phyloP scores from a whole-genome alignment of 1,140 invertebrate species.

The Manduca sexta region DNA sequence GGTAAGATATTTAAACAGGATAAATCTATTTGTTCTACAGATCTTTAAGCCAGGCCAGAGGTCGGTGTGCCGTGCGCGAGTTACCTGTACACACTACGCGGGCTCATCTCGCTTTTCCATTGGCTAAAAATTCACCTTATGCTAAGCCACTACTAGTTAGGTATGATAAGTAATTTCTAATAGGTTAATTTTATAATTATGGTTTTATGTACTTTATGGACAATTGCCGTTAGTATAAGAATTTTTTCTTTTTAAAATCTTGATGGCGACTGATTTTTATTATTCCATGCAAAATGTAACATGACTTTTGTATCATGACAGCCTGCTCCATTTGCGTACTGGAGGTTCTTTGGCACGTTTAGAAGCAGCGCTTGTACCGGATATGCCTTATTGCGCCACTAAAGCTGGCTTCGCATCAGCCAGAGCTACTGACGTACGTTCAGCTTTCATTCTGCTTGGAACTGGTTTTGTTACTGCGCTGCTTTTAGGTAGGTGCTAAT shows the following conservation, averaged over 20 bases:
- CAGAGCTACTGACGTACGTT: conserved; percentile 51
- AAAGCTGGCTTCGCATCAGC: conserved; percentile 55
- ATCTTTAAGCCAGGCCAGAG: conserved; percentile 48
- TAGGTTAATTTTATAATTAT: no score
- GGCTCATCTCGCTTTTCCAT: conserved; percentile 50
- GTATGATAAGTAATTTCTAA: no score
- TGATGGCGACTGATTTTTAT: no score
- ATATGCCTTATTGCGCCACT: conserved; percentile 54
- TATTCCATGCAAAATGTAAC: no score
- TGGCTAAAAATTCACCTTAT: conserved; percentile 51
- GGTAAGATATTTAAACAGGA: not conserved
- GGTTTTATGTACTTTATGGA: no score
- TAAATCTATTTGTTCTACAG: conserved; percentile 19
- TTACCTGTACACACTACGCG: conserved; percentile 51
- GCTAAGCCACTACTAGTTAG: conserved; percentile 45
- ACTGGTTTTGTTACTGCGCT: conserved; percentile 35
- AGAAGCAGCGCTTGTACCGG: conserved; percentile 44
- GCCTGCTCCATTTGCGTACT: conserved; percentile 49
- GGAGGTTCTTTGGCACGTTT: conserved; percentile 41
- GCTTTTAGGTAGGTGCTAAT: conserved; percentile 33
- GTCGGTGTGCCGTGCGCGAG: conserved; percentile 51
- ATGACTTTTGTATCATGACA: conserved; percentile 11
- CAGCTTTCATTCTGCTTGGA: conserved; percentile 45
- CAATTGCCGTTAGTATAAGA: no score
- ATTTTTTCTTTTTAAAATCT: no score